Percentiles rank a stretch among this genome's conserved stretches.
These are phyloP conservation scores for Clitarchus hookeri DNA, from an alignment of 2,888 invertebrate species.

Conservation along the genomic window DNA sequence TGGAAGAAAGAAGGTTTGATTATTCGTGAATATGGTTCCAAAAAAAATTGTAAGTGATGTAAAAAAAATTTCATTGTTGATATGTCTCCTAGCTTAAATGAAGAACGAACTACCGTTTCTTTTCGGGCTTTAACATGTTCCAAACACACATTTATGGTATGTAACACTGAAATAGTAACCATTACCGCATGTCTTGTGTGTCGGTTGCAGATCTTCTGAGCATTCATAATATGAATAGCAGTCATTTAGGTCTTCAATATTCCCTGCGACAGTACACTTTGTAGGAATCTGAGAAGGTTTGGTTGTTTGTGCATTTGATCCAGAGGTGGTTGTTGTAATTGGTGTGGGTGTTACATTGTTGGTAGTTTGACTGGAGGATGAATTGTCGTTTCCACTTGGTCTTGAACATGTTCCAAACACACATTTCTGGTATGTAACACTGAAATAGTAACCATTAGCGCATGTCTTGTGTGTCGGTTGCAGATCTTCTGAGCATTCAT, in stretches of 20 bases:
- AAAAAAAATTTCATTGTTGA: not conserved
- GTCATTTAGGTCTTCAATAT: slow-evolving; percentile 10
- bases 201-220: not conserved
- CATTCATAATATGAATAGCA: slow-evolving; percentile 20
- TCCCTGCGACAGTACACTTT: not conserved
- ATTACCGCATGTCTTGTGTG: not conserved
- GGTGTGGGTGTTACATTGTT: not conserved
- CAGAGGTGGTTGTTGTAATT: too few relatives aligned
- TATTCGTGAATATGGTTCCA: too few relatives aligned
- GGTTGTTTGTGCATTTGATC: too few relatives aligned
- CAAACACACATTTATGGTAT: not conserved
- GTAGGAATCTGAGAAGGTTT: not conserved
- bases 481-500: slow-evolving; percentile 6
- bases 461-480: not conserved
- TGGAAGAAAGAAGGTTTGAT: not conserved
- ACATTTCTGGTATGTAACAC: not conserved
- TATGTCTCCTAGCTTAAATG: not conserved
- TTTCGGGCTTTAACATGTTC: not conserved
- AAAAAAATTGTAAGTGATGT: too few relatives aligned
- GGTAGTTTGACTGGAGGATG: not conserved
- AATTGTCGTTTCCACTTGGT: not conserved
- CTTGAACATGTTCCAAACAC: slow-evolving; percentile 10
- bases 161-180: not conserved
- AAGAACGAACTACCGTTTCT: not conserved
- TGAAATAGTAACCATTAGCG: not conserved